Percentiles rank a stretch among this genome's conserved stretches.
Conservation (phyloP, 92 coral and sea anemone genomes). For the Paragorgia papillata region DNA sequence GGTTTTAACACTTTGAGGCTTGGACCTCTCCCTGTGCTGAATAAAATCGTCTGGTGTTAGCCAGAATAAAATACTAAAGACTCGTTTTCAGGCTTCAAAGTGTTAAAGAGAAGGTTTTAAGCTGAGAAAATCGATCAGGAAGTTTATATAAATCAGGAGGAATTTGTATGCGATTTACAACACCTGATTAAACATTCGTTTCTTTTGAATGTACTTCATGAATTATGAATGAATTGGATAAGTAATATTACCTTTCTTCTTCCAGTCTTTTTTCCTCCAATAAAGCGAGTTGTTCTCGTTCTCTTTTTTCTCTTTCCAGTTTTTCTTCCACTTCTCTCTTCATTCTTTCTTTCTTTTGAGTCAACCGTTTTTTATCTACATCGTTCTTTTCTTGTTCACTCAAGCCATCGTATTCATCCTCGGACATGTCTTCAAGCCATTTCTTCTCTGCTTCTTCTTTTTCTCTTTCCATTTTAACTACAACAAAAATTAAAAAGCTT, state of each 20-base stretch:
- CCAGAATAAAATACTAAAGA: no score
- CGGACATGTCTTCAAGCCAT: slow-evolving; percentile 98
- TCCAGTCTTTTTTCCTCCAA: slow-evolving; percentile 91
- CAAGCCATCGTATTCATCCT: slow-evolving; percentile 95
- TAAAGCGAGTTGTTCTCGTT: slow-evolving; percentile 80
- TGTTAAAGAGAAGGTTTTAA: no score
- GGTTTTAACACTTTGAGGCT: no score
- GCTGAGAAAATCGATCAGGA: no score
- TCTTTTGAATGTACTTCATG: no score
- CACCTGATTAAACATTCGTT: no score
- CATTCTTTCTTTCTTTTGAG: slow-evolving; percentile 91
- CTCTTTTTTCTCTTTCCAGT: slow-evolving; percentile 85
- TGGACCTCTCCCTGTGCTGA: no score
- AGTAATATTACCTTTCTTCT: slow-evolving; percentile 84
- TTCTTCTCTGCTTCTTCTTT: slow-evolving; percentile 90
- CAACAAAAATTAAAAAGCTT: not conserved
- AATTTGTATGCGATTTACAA: no score
- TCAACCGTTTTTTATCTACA: slow-evolving; percentile 92
- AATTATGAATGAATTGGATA: no score
- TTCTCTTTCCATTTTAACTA: slow-evolving; percentile 74
- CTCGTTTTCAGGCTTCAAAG: no score
- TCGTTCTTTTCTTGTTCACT: slow-evolving; percentile 94
- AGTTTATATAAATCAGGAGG: no score
- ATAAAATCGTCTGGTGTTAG: no score
- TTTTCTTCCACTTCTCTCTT: slow-evolving; percentile 83